Evolutionary conservation across 2,888 invertebrate genomes (phyloP), one percentile per base, ranked within the genome.

Genomic region (Ochropacha duplaris): DNA sequence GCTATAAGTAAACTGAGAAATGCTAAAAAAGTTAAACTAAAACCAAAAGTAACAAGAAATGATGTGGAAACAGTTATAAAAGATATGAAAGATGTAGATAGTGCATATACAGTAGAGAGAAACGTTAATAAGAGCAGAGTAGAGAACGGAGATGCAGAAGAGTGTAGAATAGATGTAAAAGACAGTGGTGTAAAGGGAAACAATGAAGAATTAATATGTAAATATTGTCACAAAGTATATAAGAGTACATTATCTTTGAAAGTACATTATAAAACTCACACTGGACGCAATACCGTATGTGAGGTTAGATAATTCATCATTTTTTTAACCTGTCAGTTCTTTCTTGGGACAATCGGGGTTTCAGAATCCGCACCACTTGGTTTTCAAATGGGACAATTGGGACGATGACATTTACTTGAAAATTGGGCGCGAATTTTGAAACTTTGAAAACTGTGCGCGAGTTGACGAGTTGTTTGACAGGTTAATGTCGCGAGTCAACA

Each of bases 201-300:
- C 9, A 34, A 44, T 44, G 19, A 19, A 1, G 19, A 19, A 44
- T 9, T 19, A 6, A 44, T 34, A 34, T 52, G 52, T 31, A 31
- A 52, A 22, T 31, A 22, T 12, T 52, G 52, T 31, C 19, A 31
- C 0, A 52, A 52, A 19, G 52, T 19, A 0, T 52, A n/a, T 8
- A 31, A 19, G 22, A 19, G 9, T 34, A n/a, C 16, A 14, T 1
- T 6, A 1, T 11, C 52, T 1, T 22, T 52, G 12, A 26, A 44
- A 28, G 28, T 4, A n/a, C 59, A 59, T 44, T 22, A 39, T 0
- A 56, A 50, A 16, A 56, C 26, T 4, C 59, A 59, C 31, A 36
- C 9, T 4, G 54, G 50, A 39, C 24, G 49, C 0, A 59, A 54
- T 22, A 50, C 56, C 28, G 49, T 59, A 3, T 59, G 59, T 34